Evolutionary conservation across 2,888 invertebrate genomes (phyloP).

Genomic region (Chaetogeoica ovagalla): DNA sequence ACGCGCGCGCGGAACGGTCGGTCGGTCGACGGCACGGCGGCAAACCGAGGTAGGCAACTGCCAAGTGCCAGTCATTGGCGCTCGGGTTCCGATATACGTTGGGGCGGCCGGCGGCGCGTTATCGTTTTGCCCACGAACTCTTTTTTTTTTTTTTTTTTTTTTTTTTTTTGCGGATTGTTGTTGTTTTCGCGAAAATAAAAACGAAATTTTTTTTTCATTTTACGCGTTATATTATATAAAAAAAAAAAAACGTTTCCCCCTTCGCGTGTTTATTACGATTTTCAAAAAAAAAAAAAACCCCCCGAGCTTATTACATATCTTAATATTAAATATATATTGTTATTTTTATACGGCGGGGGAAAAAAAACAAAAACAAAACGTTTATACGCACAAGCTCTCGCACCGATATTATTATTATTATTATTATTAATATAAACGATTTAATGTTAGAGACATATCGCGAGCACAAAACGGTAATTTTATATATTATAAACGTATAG

Average conservation of each 20-base stretch:
- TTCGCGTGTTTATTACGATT: not conserved
- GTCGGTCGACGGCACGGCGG: constrained; percentile 17
- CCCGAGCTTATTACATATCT: not conserved
- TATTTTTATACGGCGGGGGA: too few species aligned
- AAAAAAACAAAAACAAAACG: too few species aligned
- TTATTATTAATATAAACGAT: too few species aligned
- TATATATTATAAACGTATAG: too few species aligned
- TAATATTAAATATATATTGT: not conserved
- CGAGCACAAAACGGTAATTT: too few species aligned
- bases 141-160: too few species aligned
- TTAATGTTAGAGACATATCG: too few species aligned
- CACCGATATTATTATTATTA: too few species aligned
- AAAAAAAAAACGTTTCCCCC: too few species aligned
- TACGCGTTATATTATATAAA: not conserved
- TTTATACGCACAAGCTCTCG: too few species aligned
- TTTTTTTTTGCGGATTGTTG: not conserved
- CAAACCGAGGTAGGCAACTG: constrained; percentile 19
- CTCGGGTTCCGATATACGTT: constrained; percentile 11
- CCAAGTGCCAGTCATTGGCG: constrained; percentile 35
- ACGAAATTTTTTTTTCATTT: not conserved
- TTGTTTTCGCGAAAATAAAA: not conserved
- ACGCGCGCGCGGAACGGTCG: not conserved
- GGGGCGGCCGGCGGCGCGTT: constrained; percentile 6
- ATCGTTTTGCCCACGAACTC: not conserved
- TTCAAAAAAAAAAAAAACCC: too few species aligned